Evolutionary conservation across 2,113 vertebrate genomes (phyloP), one percentile per base, ranked within the genome.

Genomic region (Copsychus sechellarum): DNA sequence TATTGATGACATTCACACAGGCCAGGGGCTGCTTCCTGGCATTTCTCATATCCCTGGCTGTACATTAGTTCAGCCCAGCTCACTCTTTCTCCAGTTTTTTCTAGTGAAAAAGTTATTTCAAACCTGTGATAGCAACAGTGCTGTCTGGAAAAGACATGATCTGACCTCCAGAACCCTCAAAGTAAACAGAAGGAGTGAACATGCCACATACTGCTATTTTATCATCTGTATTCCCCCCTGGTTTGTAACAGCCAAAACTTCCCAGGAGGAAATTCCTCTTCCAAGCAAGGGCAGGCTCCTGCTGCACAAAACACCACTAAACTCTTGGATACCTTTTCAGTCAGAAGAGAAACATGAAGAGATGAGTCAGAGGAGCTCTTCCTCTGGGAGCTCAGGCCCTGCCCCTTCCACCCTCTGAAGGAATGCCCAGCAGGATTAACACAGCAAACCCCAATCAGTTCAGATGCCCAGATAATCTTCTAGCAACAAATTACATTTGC

Each of bases 391-490:
- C 28, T 86, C 38, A 58, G 29, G 56, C 29, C 54, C 50, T 86
- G 60, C 43, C 78, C 56, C 42, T 70, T 42, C 42, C 43, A 42
- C 18, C 24, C 21, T 40, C 57, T 34, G 43, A 60, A 85, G 70
- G 16, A 21, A 21, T 3, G 22, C 82, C 81, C 62, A 94, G 67
- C 66, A 93, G 86, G 87, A 81, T 88, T 77, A 81, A 81, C 36
- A 76, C 65, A 91, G 51, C 28, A 84, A 92, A 84, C 17, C 28
- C 19, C 65, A 69, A 34, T 36, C 38, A 83, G 43, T 77, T 45
- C 76, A 86, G 79, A 79, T 84, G 78, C 83, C 95, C 66, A 79
- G 92, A 86, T 87, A 88, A 73, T 86, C 92, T 95, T 24, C 81
- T 77, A 81, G 65, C 61, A 94, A 96, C 61, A 33, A 90, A 83